A percentile compares a stretch with the other conserved stretches of the same genome.
Evolutionary conservation across 2,888 invertebrate genomes (phyloP).

Genomic region (Ecdyonurus torrentis): DNA sequence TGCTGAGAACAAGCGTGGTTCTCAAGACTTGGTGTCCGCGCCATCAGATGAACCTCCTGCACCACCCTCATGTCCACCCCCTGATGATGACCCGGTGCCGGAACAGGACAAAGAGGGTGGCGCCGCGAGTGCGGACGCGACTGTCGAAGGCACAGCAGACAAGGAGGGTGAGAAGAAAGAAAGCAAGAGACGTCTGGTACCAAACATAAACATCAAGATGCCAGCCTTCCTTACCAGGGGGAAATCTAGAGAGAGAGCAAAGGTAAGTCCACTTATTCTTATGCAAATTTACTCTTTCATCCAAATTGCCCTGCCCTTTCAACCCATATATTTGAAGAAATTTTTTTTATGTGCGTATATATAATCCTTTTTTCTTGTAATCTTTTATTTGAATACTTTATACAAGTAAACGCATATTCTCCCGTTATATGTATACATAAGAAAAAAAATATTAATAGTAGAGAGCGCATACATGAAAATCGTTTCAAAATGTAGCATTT

Average conservation of each 20-base stretch:
- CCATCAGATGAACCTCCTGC: neutral
- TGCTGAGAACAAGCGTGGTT: slow-evolving; percentile 39
- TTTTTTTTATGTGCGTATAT: too few species aligned
- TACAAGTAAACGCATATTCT: too few species aligned
- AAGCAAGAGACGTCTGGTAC: slow-evolving; percentile 30
- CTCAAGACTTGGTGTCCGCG: slow-evolving; percentile 22
- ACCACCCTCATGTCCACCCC: neutral
- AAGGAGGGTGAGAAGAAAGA: slow-evolving; percentile 20
- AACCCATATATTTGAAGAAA: too few species aligned
- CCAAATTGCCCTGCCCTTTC: too few species aligned
- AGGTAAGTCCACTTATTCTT: slow-evolving; percentile 40
- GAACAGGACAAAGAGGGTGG: slow-evolving; percentile 40
- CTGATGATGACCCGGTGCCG: slow-evolving; percentile 28
- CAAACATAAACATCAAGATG: slow-evolving; percentile 76
- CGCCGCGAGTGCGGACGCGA: slow-evolving; percentile 47
- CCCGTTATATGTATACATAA: too few species aligned
- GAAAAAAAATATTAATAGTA: too few species aligned
- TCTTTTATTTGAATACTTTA: too few species aligned
- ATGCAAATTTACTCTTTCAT: too few species aligned
- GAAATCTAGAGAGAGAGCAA: slow-evolving; percentile 54
- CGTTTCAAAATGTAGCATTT: too few species aligned
- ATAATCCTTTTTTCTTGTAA: too few species aligned
- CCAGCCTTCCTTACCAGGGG: slow-evolving; percentile 69
- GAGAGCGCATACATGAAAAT: too few species aligned
- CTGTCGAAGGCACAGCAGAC: slow-evolving; percentile 44